phyloP scores from a whole-genome alignment of 2,113 vertebrate genomes.

The Petrocephalus zakoni region DNA sequence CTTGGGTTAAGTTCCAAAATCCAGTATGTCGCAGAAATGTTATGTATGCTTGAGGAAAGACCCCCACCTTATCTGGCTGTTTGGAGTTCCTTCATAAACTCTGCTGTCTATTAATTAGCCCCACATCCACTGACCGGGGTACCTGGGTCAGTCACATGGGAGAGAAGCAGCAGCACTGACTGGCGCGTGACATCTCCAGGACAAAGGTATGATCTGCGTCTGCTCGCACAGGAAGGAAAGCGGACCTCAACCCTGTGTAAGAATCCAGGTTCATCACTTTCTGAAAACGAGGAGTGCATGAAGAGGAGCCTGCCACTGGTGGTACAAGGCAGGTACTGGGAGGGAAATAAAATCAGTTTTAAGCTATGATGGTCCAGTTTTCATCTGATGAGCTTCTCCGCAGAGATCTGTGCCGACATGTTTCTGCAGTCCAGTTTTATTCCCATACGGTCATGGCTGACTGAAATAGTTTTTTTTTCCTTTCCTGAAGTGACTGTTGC shows the following conservation, averaged over 20 bases:
- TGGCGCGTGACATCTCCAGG: neutral
- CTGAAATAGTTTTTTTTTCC: neutral
- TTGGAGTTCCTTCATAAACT: neutral
- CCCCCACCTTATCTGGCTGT: neutral
- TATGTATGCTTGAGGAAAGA: neutral
- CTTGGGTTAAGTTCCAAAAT: neutral
- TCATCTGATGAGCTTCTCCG: neutral
- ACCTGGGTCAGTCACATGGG: neutral
- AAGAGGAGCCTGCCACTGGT: neutral
- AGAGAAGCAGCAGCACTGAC: neutral
- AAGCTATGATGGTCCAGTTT: neutral
- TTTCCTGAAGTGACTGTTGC: neutral
- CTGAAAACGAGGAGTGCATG: neutral
- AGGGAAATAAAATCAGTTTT: neutral
- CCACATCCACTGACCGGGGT: neutral
- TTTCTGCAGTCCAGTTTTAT: neutral
- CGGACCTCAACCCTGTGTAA: neutral
- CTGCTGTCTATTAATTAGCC: neutral
- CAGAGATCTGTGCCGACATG: neutral
- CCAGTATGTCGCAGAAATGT: neutral
- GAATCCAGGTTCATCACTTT: neutral
- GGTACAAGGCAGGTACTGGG: neutral
- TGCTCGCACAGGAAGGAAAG: neutral
- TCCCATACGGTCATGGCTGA: neutral
- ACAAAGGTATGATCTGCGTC: neutral